Conservation (phyloP, 2,113 vertebrate genomes). For the Alligator sinensis region DNA sequence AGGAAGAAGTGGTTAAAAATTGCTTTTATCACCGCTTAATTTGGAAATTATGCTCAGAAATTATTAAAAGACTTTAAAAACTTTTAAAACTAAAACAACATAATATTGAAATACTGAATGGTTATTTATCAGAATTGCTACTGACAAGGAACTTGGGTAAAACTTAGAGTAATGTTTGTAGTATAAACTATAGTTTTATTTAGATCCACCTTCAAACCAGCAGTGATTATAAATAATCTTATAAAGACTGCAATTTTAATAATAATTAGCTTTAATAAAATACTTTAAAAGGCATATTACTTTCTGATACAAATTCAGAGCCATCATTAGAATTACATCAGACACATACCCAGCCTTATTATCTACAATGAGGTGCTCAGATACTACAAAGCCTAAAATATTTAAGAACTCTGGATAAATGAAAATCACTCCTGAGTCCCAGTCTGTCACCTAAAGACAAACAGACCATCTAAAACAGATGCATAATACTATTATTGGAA, state of each 20-base stretch:
- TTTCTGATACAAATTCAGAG: background rate
- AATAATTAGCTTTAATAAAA: background rate
- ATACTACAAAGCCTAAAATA: background rate
- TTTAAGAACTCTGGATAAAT: background rate
- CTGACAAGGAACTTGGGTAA: background rate
- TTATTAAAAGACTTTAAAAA: background rate
- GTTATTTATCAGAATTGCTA: background rate
- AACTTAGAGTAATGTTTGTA: background rate
- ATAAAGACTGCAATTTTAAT: background rate
- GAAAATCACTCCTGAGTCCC: background rate
- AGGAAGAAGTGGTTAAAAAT: background rate
- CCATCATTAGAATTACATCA: background rate
- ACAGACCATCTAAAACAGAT: background rate
- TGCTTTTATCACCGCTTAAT: background rate
- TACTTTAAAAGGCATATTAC: background rate
- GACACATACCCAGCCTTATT: too few species aligned
- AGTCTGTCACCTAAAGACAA: background rate
- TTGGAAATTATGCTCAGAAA: slow-evolving; percentile 32
- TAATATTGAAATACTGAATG: background rate
- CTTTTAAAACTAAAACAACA: background rate
- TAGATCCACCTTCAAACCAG: background rate
- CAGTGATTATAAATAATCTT: background rate
- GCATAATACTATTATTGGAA: background rate
- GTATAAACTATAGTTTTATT: background rate
- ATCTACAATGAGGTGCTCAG: background rate